A percentile compares a stretch with the other conserved stretches of the same genome.
Conservation (phyloP, 2,113 vertebrate genomes). For the Salvelinus alpinus region DNA sequence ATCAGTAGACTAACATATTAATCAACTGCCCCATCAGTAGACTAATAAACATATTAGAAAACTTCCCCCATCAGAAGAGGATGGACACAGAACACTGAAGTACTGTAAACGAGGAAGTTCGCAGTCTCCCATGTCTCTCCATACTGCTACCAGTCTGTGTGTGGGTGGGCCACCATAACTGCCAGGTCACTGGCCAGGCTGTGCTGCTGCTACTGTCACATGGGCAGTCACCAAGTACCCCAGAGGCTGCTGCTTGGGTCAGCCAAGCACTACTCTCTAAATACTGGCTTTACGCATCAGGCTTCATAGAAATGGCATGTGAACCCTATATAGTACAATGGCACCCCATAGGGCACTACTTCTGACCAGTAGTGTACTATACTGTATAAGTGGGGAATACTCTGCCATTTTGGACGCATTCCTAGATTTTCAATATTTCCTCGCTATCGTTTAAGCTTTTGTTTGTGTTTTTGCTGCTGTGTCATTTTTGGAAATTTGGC, state of each 20-base stretch:
- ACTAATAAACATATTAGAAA: neutral
- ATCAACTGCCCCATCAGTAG: neutral
- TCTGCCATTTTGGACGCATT: no score
- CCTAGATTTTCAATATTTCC: no score
- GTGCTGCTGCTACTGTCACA: slow-evolving; percentile 8
- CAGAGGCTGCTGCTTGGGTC: slow-evolving; percentile 7
- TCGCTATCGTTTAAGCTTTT: no score
- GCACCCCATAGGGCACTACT: no score
- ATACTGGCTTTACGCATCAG: neutral
- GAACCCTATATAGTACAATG: no score
- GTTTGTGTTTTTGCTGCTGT: no score
- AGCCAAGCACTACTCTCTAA: neutral
- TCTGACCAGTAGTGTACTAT: no score
- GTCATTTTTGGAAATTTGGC: no score
- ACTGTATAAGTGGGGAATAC: no score
- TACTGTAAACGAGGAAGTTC: neutral
- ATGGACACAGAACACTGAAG: no score
- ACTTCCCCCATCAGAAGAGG: neutral
- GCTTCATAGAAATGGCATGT: neutral
- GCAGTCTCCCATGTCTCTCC: neutral
- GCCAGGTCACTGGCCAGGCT: slow-evolving; percentile 26
- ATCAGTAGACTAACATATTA: neutral
- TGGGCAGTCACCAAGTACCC: slow-evolving; percentile 21
- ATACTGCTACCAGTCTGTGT: slow-evolving; percentile 14
- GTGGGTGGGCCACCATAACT: slow-evolving; percentile 7